Base-by-base conservation (phyloP, 2,888 invertebrate species). In the Lepetodrilus schrolli region DNA sequence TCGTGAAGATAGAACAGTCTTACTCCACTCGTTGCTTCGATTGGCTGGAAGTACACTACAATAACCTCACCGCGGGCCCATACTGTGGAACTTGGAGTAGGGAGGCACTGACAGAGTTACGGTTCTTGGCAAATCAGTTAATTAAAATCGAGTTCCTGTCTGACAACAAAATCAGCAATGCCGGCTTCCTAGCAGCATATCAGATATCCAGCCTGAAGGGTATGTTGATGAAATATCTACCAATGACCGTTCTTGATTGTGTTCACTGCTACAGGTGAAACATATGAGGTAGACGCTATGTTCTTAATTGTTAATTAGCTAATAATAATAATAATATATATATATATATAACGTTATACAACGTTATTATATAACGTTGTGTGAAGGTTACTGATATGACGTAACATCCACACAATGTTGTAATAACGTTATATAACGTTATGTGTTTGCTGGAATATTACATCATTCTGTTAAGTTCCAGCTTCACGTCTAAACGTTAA, bases 91-190 rank as follows among this genome's bases (percentile, higher is more conserved):
- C 20, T 8, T 37, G 47, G 26, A 48, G 51, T 5, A 30, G 48
- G 1, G 26, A 36, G 10, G 73, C 58, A 5, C 37, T 77, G 0
- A 51, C 21, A 23, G 30, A 51, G 10, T 7, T 74, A 30, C 26
- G 70, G 34, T 74, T 73, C 38, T 10, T 37, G 4, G 66, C 71
- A 0, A 48, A 34, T 7, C 47, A 71, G 3, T n/a, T 48, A 48
- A 66, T 76, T 0, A 37, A 43, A 17, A 58, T 78, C 2, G 5
- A 20, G 8, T 74, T 78, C 37, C 10, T 38, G 13, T 51, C 66
- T 21, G 78, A 78, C 43, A 71, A 70, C 37, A 76, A 76, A 73
- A 26, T 78, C 10, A 73, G 50, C n/a, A 21, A 49, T 13, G 43
- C 26, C 7, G 78, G 78, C 20, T 78, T 78, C 23, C 2, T 20